Base-by-base conservation (phyloP, 2,888 invertebrate species). In the Schrankia costaestrigalis region DNA sequence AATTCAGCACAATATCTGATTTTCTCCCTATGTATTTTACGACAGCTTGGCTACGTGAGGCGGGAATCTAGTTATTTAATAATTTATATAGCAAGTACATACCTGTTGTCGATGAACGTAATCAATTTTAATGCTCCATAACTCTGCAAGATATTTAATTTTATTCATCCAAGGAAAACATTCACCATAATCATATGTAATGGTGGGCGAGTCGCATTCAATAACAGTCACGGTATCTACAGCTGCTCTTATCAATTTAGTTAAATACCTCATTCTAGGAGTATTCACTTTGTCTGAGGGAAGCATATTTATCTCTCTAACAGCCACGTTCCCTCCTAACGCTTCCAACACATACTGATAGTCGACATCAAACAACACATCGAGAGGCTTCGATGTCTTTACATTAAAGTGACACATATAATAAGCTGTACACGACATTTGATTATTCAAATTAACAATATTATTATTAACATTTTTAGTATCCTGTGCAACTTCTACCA, bases 381-480 rank as follows among this genome's bases (percentile, higher is more conserved):
- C 93, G 42, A 93, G 88, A 5, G 92, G 95, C 72, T 93, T 95
- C 28, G 90, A 75, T 48, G 91, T 87, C 68, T 93, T 95, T 29
- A 97, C 73, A 56, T 92, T 92, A 62, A 97, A 95, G 47, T 91
- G 90, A 11, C 95, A 91, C 51, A 96, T 92, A 75, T 96, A 94
- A 52, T 94, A 92, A 34, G 97, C 85, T 1, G 93, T 91, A 44
- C 92, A 89, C 1, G 93, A 91, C 32, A 97, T 85, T 76, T 97
- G 95, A 56, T 93, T 92, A 74, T 97, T 96, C 35, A 96, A 84
- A 53, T 93, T 90, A 5, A 97, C 81, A 46, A 96, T 86, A 52
- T 94, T 93, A 44, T 91, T 91, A 74, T 95, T 94, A 1, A 94
- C 92, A 33, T 89, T 88, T 50, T 92, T 91, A 64, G 95, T 95